A percentile compares a stretch with the other conserved stretches of the same genome.
Conservation (phyloP, 2,797 vertebrate species). For the Periophthalmus magnuspinnatus region DNA sequence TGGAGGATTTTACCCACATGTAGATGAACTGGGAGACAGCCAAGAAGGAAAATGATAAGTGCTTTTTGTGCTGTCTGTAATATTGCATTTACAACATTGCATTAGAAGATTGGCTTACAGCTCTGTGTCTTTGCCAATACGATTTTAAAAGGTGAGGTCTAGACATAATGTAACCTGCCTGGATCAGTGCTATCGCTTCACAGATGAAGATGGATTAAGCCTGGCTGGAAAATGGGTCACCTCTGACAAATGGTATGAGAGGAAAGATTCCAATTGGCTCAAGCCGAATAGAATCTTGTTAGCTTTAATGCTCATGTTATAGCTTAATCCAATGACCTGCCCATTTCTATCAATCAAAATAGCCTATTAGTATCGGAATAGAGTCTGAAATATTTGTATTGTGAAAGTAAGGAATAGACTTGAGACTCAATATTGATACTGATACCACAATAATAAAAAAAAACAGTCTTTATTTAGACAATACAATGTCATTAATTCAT, state of each 20-base stretch:
- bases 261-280: not conserved
- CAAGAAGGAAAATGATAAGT: not conserved
- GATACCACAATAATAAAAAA: too few relatives aligned
- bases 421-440: too few relatives aligned
- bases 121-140: not conserved
- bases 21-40: not conserved
- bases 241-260: not conserved
- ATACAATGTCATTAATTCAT: too few relatives aligned
- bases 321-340: not conserved
- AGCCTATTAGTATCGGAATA: too few relatives aligned
- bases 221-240: slow-evolving; percentile 11
- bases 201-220: slow-evolving; percentile 7
- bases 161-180: slow-evolving; percentile 7
- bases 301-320: not conserved
- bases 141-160: not conserved
- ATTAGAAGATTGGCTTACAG: slow-evolving; percentile 3
- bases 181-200: not conserved
- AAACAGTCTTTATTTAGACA: too few relatives aligned
- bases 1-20: not conserved
- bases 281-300: not conserved
- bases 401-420: too few relatives aligned
- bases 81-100: not conserved
- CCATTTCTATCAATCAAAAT: too few relatives aligned
- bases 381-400: too few relatives aligned
- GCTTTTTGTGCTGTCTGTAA: not conserved